These are phyloP conservation scores for Parauchenoglanis punctatus DNA, from an alignment of 2,797 vertebrate genomes.

Conservation along the genomic window DNA sequence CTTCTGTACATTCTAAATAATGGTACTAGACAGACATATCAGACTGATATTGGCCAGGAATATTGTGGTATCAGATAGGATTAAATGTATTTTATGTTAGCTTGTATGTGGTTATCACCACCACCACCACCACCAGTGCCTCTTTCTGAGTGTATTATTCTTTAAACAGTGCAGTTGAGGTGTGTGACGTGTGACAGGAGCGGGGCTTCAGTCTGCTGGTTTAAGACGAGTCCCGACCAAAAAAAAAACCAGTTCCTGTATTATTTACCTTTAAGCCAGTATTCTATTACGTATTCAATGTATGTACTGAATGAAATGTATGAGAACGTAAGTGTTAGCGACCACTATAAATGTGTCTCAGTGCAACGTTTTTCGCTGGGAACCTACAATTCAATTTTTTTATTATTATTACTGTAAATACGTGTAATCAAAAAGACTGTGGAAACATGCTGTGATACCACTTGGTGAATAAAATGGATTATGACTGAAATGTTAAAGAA, in stretches of 20 bases:
- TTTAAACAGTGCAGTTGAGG: constrained; percentile 61
- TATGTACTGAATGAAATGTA: constrained; percentile 27
- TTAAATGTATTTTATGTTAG: neutral
- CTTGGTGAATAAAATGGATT: constrained; percentile 43
- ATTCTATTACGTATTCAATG: constrained; percentile 46
- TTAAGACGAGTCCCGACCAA: constrained; percentile 66
- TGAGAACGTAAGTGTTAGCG: constrained; percentile 1
- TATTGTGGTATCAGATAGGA: neutral
- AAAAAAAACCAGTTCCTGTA: constrained; percentile 48
- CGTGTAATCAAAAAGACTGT: constrained; percentile 43
- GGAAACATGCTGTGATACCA: constrained; percentile 44
- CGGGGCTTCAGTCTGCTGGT: constrained; percentile 75
- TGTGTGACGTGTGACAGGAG: constrained; percentile 52
- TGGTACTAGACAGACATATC: neutral
- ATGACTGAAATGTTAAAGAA: constrained; percentile 2
- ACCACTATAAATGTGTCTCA: constrained; percentile 41
- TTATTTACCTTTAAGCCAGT: constrained; percentile 58
- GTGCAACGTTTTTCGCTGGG: constrained; percentile 28
- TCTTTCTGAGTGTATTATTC: neutral
- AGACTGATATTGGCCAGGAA: neutral
- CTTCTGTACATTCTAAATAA: neutral
- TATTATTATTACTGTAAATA: neutral
- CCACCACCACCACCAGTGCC: neutral
- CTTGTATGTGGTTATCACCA: neutral
- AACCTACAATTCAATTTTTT: constrained; percentile 3